These are phyloP conservation scores for Lypha dubia DNA, from an alignment of 2,888 invertebrate genomes.

Conservation along the genomic window DNA sequence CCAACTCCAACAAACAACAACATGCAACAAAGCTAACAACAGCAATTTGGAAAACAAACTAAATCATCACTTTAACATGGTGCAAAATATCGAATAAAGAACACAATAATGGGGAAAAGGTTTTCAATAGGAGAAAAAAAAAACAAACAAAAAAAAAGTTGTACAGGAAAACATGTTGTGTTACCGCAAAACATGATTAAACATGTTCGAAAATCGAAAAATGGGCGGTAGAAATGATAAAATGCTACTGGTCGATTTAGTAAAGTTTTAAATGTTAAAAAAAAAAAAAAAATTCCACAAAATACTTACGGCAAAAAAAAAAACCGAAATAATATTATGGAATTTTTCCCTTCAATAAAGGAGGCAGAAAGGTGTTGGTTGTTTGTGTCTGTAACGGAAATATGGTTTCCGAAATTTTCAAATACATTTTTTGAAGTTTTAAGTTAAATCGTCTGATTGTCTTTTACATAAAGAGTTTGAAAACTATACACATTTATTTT, in stretches of 20 bases:
- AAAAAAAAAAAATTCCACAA: constrained; percentile 24
- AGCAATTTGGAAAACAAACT: constrained; percentile 60
- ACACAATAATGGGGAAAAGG: neutral
- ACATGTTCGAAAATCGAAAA: constrained; percentile 54
- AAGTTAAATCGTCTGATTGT: constrained; percentile 35
- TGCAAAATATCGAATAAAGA: constrained; percentile 5
- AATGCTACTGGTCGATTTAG: constrained; percentile 39
- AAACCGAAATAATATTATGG: constrained; percentile 23
- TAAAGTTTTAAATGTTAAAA: constrained; percentile 41
- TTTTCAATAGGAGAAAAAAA: neutral
- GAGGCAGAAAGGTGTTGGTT: constrained; percentile 19
- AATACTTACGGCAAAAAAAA: neutral
- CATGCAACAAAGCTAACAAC: constrained; percentile 45
- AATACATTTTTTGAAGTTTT: constrained; percentile 24
- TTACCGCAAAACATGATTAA: constrained; percentile 72
- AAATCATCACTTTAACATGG: constrained; percentile 68
- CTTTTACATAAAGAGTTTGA: neutral
- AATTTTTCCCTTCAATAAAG: constrained; percentile 1
- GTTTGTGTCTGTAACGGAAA: constrained; percentile 31
- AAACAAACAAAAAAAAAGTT: constrained; percentile 5
- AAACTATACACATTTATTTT: constrained; percentile 2
- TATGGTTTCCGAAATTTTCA: constrained; percentile 15
- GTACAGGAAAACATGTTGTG: constrained; percentile 58
- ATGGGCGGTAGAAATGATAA: constrained; percentile 16
- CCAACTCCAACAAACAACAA: constrained; percentile 27